A percentile compares a stretch with the other conserved stretches of the same genome.
Conservation (phyloP, 2,113 vertebrate species). For the Eonycteris spelaea region DNA sequence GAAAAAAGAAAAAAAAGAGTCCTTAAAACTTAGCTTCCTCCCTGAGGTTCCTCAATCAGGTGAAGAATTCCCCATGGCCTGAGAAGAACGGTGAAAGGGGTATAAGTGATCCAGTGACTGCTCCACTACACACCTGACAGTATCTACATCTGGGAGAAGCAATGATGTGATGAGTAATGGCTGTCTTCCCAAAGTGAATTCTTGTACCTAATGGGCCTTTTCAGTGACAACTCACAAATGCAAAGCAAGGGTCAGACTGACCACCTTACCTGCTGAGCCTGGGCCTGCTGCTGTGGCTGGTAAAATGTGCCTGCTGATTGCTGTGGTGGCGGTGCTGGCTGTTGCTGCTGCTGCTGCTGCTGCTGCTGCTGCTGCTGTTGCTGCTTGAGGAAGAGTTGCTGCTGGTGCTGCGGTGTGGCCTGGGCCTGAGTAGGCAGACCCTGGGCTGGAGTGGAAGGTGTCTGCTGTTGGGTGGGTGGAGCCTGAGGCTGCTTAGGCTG, state of each 20-base stretch:
- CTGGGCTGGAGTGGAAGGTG: constrained; percentile 74
- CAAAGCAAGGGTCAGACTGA: not conserved
- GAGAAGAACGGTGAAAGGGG: not conserved
- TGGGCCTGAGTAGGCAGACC: constrained; percentile 82
- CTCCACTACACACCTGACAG: not conserved
- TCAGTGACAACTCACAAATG: not conserved
- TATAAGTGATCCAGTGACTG: not conserved
- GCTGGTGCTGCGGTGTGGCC: constrained; percentile 90
- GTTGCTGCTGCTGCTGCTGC: constrained; percentile 81
- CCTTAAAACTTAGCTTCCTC: not conserved
- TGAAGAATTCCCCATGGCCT: not conserved
- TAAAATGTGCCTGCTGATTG: constrained; percentile 57
- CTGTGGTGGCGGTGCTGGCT: constrained; percentile 79
- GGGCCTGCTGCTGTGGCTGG: constrained; percentile 80
- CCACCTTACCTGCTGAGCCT: constrained; percentile 87
- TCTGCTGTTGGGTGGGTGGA: constrained; percentile 67
- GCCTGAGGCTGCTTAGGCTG: constrained; percentile 69
- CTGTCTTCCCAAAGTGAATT: not conserved
- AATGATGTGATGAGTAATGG: not conserved
- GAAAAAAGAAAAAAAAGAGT: not conserved
- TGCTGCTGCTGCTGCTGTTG: constrained; percentile 81
- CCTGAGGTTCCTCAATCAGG: not conserved
- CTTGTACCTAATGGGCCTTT: not conserved
- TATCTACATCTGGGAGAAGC: not conserved
- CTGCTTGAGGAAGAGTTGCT: constrained; percentile 91